Conservation (phyloP, 2,888 invertebrate genomes). For the Caenorhabditis afra region DNA sequence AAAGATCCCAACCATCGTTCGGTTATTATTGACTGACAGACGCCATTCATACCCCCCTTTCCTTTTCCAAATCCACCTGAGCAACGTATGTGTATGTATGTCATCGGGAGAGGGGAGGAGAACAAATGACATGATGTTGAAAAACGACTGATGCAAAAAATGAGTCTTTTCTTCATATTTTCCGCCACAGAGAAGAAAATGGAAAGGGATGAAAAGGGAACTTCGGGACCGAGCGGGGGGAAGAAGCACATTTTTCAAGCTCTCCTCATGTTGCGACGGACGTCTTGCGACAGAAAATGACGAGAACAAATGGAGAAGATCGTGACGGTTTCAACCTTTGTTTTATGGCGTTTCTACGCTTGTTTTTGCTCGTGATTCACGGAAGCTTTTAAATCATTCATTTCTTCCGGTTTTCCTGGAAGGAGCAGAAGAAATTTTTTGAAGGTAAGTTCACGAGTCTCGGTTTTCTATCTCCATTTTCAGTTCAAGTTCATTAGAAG, state of each 20-base stretch:
- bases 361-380: conserved; percentile 35
- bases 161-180: conserved; percentile 12
- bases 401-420: neutral
- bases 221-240: too few species aligned
- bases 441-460: neutral
- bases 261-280: neutral
- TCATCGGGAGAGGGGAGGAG: neutral
- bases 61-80: conserved; percentile 3
- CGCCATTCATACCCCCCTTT: conserved; percentile 20
- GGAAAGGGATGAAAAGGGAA: too few species aligned
- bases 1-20: conserved; percentile 39
- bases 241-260: neutral
- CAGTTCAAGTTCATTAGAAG: too few species aligned
- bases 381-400: conserved; percentile 44
- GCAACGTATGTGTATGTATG: too few species aligned
- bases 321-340: conserved; percentile 36
- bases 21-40: conserved; percentile 24
- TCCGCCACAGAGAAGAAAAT: conserved; percentile 2
- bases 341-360: conserved; percentile 8
- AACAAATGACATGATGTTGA: conserved; percentile 43
- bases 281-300: conserved; percentile 11
- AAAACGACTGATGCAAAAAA: conserved; percentile 30
- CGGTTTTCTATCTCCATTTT: neutral
- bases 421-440: neutral
- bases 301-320: neutral